Conservation (phyloP, 64 coral and sea anemone genomes). For the Pachyseris speciosa region DNA sequence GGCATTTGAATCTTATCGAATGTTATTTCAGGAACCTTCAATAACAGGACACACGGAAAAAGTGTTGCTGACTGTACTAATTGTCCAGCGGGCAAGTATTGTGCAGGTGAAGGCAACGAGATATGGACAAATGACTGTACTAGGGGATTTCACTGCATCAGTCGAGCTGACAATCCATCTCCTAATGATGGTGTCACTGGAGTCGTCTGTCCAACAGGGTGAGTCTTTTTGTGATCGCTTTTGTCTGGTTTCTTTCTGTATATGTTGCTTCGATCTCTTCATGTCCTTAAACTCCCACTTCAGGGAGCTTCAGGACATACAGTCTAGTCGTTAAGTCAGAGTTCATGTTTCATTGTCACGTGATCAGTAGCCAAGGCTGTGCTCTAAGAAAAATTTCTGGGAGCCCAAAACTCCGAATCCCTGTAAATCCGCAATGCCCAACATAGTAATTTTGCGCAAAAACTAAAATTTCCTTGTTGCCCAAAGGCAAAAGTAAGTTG, state of each 20-base stretch:
- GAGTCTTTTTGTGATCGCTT: background rate
- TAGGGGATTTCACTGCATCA: constrained; percentile 79
- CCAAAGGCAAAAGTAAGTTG: too few species aligned
- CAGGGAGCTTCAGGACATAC: too few species aligned
- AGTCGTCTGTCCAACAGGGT: constrained; percentile 81
- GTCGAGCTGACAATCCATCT: constrained; percentile 65
- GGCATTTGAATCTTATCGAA: background rate
- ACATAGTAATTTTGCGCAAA: too few species aligned
- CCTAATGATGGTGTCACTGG: constrained; percentile 88
- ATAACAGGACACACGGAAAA: constrained; percentile 78
- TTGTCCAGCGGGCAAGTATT: constrained; percentile 92
- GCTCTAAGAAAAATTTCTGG: too few species aligned
- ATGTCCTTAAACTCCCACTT: too few species aligned
- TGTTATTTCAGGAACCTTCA: constrained; percentile 71
- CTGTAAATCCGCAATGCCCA: too few species aligned
- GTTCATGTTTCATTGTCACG: too few species aligned
- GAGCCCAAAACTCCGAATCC: too few species aligned
- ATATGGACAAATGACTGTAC: constrained; percentile 81
- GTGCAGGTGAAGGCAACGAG: constrained; percentile 84
- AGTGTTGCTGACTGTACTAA: constrained; percentile 60
- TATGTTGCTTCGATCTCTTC: too few species aligned
- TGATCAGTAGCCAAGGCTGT: too few species aligned
- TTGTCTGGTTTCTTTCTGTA: background rate
- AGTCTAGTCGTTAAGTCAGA: too few species aligned
- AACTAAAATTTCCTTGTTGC: too few species aligned